Base-by-base conservation (phyloP, 2,888 invertebrate species). In the Diachrysia chrysitis region DNA sequence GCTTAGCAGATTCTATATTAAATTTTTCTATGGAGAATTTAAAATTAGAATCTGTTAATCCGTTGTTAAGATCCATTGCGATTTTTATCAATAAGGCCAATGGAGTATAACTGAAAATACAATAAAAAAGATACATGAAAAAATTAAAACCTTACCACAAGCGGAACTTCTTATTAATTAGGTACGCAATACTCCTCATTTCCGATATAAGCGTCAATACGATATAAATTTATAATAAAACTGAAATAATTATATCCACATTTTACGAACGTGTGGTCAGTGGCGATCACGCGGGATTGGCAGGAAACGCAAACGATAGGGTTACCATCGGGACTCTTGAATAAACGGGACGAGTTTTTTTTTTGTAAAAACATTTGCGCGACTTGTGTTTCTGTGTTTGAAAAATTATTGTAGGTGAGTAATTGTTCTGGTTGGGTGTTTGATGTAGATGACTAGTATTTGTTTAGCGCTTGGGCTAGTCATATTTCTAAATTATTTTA, bases 251-350 rank as follows among this genome's bases (percentile, higher is more conserved):
- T 79, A 76, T 51, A 21, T 74, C 78, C 71, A 58, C 77, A 77
- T 79, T 79, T 82, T 79, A 76, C 83, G 79, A 83, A 83, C 83
- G 81, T 83, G 85, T 83, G 87, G 85, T 81, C 78, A 82, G 63
- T 77, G 83, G 79, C 79, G 83, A 79, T 83, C 84, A 81, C 79
- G 83, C 82, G 65, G 81, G 82, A 83, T 83, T 83, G 85, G 81
- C 81, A 71, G 79, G 80, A 79, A 81, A 67, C 73, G 79, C 82
- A 78, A 72, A 68, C 79, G 59, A 58, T 76, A 69, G 72, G 71
- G 82, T 77, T 73, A 73, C 85, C 63, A 80, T 56, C 48, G 54
- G 29, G 51, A 35, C 25, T n/a, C 5, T 14, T 29, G n/a, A 16
- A 60, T 48, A 58, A 29, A 17, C 12, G 42, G 69, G 67, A 72